A percentile compares a stretch with the other conserved stretches of the same genome.
These are phyloP conservation scores for Poeciliopsis retropinna DNA, from an alignment of 2,113 vertebrate genomes.

Conservation along the genomic window DNA sequence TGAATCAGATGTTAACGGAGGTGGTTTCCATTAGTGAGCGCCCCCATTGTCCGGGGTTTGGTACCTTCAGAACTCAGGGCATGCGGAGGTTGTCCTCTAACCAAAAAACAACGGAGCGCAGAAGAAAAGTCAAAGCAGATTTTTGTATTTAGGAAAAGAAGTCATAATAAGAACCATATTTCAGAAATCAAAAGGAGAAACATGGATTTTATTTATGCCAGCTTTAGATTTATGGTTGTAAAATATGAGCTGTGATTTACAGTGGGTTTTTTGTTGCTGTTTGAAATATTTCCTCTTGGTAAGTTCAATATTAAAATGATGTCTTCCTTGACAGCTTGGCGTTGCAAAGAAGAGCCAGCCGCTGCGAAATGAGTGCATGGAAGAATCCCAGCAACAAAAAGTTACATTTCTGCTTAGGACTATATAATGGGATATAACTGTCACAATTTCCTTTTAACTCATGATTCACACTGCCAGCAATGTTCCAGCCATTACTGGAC, in stretches of 20 bases:
- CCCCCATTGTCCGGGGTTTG: slow-evolving; percentile 2
- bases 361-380: neutral
- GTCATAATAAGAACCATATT: slow-evolving; percentile 37
- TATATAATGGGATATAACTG: too few species aligned
- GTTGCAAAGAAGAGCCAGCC: neutral
- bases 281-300: neutral
- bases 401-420: too few species aligned
- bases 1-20: slow-evolving; percentile 20
- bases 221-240: slow-evolving; percentile 22
- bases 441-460: too few species aligned
- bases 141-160: slow-evolving; percentile 45
- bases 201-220: slow-evolving; percentile 36
- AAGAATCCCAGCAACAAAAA: too few species aligned
- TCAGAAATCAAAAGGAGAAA: slow-evolving; percentile 29
- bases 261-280: slow-evolving; percentile 14
- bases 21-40: slow-evolving; percentile 37
- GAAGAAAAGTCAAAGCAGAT: slow-evolving; percentile 56
- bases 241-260: slow-evolving; percentile 21
- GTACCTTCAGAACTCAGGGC: slow-evolving; percentile 4
- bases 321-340: neutral
- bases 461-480: too few species aligned
- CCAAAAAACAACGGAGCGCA: slow-evolving; percentile 49
- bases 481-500: neutral
- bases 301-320: neutral
- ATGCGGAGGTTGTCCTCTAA: slow-evolving; percentile 26